These are phyloP conservation scores for Alosa sapidissima DNA, from an alignment of 2,797 vertebrate species.

Conservation along the genomic window DNA sequence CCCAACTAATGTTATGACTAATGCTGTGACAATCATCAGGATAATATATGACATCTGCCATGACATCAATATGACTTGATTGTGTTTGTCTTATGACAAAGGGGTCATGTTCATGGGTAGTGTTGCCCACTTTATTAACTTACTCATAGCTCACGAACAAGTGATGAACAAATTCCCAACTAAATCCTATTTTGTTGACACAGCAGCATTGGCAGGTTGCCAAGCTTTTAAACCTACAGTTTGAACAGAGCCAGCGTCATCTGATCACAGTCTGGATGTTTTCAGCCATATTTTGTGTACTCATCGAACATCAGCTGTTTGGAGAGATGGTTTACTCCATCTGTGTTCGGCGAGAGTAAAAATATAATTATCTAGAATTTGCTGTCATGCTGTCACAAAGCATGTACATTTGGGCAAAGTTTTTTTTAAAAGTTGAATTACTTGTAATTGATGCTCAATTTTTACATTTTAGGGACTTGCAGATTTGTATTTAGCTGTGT, in stretches of 20 bases:
- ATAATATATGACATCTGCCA: too few species aligned
- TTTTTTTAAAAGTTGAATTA: background rate
- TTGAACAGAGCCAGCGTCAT: conserved; percentile 30
- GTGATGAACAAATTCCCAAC: background rate
- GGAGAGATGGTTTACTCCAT: conserved; percentile 36
- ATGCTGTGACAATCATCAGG: too few species aligned
- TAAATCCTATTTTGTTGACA: conserved; percentile 19
- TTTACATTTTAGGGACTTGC: background rate
- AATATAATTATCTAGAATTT: background rate
- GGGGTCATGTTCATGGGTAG: too few species aligned
- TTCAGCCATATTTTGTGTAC: conserved; percentile 39
- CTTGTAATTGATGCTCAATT: background rate
- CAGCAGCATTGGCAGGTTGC: conserved; percentile 37
- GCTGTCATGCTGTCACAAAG: background rate
- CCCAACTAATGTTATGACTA: too few species aligned
- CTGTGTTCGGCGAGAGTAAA: conserved; percentile 38
- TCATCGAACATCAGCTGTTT: conserved; percentile 43
- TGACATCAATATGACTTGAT: too few species aligned
- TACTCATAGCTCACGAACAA: background rate
- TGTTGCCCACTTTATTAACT: background rate
- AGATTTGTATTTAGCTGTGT: background rate
- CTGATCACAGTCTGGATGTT: conserved; percentile 21
- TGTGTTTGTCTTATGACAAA: too few species aligned
- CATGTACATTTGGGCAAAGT: background rate
- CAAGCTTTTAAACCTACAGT: conserved; percentile 25